These are phyloP conservation scores for human DNA, from an alignment of 2,113 vertebrate species.

Conservation along the genomic window GRCh38 chr1:33269501-33270000, in stretches of 20 bases:
- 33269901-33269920: not conserved
- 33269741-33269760: not conserved
- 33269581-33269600: not conserved
- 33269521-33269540: not conserved
- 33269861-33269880: not conserved
- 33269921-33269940: not conserved
- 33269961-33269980: not conserved
- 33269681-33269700: not conserved
- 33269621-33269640: not conserved
- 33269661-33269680: not conserved
- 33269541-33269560: not conserved
- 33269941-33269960: not conserved
- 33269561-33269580: not conserved
- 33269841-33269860: not conserved
- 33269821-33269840: not conserved
- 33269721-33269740: slow-evolving; percentile 10
- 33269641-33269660: not conserved
- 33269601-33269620: not conserved
- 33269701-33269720: slow-evolving; percentile 12
- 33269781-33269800: not conserved
- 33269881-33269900: not conserved
- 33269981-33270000: slow-evolving; percentile 7
- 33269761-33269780: not conserved
- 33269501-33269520: slow-evolving; percentile 15
- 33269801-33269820: not conserved